Conservation (phyloP, 2,113 vertebrate species). For the Cyrtonyx montezumae region DNA sequence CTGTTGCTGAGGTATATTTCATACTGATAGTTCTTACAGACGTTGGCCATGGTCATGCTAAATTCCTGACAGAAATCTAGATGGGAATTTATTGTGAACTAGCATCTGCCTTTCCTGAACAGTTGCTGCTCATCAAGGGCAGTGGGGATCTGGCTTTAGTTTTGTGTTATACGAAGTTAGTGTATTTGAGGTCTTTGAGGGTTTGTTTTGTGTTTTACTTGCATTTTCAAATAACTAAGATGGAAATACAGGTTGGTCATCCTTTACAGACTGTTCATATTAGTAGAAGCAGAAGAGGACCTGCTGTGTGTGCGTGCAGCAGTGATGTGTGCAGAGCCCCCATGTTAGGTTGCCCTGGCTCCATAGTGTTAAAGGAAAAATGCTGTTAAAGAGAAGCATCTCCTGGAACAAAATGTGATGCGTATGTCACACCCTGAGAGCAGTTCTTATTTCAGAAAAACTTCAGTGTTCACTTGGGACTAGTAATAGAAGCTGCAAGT, state of each 20-base stretch:
- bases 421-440: not conserved
- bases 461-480: not conserved
- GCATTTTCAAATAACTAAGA: not conserved
- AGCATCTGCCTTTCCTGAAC: not conserved
- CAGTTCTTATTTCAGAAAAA: not conserved
- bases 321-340: too few species aligned
- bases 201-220: not conserved
- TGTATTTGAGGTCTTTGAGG: not conserved
- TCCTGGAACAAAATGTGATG: not conserved
- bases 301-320: not conserved
- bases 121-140: not conserved
- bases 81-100: not conserved
- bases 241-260: not conserved
- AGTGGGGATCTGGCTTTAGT: not conserved
- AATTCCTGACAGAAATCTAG: conserved; percentile 27
- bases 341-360: not conserved
- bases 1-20: not conserved
- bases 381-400: not conserved
- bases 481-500: not conserved
- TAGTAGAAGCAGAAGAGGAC: not conserved
- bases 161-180: not conserved
- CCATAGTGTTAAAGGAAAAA: not conserved
- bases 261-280: accelerated
- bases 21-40: not conserved
- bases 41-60: not conserved